phyloP scores from a whole-genome alignment of 2,888 invertebrate species.

The Latrodectus hesperus region DNA sequence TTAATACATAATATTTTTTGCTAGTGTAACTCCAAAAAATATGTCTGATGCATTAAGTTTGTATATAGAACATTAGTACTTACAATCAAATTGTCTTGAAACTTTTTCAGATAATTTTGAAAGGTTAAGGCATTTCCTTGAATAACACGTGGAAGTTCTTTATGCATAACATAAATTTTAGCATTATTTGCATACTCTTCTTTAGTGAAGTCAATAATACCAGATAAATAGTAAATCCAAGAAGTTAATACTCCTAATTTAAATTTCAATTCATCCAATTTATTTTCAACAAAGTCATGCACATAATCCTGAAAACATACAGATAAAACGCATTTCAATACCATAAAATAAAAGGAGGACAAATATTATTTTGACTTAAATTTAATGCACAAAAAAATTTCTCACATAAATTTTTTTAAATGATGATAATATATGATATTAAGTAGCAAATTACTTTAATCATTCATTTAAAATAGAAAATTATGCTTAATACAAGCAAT shows the following conservation, averaged over 20 bases:
- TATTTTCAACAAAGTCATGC: constrained; percentile 18
- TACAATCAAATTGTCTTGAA: constrained; percentile 46
- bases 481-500: no score
- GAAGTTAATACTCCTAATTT: constrained; percentile 31
- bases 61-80: not conserved
- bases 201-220: constrained; percentile 33
- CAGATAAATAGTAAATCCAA: constrained; percentile 56
- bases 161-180: constrained; percentile 44
- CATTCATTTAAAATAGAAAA: no score
- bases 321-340: not conserved
- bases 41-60: no score
- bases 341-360: no score
- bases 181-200: constrained; percentile 37
- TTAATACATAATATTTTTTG: no score
- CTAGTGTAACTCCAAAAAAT: no score
- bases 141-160: constrained; percentile 45
- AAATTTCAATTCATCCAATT: constrained; percentile 19
- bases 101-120: constrained; percentile 15
- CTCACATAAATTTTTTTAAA: no score
- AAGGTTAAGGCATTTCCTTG: constrained; percentile 26
- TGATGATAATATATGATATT: no score
- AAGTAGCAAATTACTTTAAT: no score
- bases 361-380: not conserved
- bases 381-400: not conserved
- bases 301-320: constrained; percentile 33